Evolutionary conservation across 2,797 vertebrate genomes (phyloP).

Genomic region (Chiroxiphia lanceolata): DNA sequence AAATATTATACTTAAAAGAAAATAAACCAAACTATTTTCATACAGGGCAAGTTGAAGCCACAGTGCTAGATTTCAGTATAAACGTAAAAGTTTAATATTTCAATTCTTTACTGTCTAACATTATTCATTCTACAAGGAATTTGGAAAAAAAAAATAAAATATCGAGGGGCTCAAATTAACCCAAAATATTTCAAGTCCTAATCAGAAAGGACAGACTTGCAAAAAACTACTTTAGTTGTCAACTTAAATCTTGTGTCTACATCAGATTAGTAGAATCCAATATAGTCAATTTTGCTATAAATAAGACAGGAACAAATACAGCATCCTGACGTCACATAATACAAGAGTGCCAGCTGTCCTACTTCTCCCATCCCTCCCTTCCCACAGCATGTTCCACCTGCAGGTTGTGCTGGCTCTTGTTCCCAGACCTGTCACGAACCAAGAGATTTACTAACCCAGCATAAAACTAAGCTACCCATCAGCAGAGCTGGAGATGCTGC

Average conservation of each 20-base stretch:
- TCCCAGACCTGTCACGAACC: neutral
- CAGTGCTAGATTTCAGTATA: neutral
- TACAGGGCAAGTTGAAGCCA: neutral
- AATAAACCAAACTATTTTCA: neutral
- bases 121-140: neutral
- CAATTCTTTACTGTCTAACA: neutral
- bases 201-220: accelerated
- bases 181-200: neutral
- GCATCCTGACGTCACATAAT: neutral
- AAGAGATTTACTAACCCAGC: neutral
- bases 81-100: neutral
- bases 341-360: neutral
- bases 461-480: neutral
- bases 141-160: neutral
- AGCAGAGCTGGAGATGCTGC: neutral
- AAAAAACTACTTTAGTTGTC: neutral
- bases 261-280: neutral
- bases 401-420: neutral
- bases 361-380: neutral
- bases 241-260: neutral
- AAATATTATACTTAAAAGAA: neutral
- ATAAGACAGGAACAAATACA: neutral
- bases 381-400: neutral
- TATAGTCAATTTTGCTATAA: neutral
- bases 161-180: neutral